Evolutionary conservation across 1,140 invertebrate species (phyloP).

Genomic region (Temnothorax nylanderi): DNA sequence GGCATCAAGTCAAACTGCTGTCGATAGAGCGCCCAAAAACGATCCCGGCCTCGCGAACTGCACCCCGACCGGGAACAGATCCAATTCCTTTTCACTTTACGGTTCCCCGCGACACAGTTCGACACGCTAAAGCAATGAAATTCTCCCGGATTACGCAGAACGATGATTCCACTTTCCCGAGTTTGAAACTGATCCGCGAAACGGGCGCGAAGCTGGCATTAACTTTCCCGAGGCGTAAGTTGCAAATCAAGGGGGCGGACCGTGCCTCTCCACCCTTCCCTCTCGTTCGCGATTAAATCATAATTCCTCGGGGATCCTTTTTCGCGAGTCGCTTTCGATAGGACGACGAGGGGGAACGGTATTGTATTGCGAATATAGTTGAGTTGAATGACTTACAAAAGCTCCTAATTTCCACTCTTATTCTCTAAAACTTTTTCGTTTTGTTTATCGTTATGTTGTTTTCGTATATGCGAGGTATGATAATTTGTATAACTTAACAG

Average conservation of each 20-base stretch:
- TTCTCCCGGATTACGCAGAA: conserved; percentile 38
- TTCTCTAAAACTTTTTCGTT: background rate
- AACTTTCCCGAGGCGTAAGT: conserved; percentile 39
- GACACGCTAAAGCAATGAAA: conserved; percentile 22
- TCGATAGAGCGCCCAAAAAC: background rate
- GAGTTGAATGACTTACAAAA: conserved; percentile 19
- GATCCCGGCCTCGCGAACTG: background rate
- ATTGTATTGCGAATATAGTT: conserved; percentile 52
- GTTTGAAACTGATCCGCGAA: conserved; percentile 46
- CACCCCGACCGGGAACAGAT: background rate
- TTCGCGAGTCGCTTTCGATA: conserved; percentile 2
- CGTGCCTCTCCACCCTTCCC: too few relatives aligned
- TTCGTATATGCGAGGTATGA: background rate
- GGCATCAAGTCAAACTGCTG: background rate
- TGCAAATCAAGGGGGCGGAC: conserved; percentile 18
- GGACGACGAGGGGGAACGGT: background rate
- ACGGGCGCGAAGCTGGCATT: conserved; percentile 35
- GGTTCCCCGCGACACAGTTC: background rate
- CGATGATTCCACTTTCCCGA: conserved; percentile 52
- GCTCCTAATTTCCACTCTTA: conserved; percentile 38
- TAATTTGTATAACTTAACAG: background rate
- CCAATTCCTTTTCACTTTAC: conserved; percentile 14
- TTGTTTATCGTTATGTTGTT: background rate
- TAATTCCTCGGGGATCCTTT: conserved; percentile 13
- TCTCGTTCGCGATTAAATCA: conserved; percentile 42